phyloP scores from a whole-genome alignment of 2,888 invertebrate species.

The Acleris emargana region DNA sequence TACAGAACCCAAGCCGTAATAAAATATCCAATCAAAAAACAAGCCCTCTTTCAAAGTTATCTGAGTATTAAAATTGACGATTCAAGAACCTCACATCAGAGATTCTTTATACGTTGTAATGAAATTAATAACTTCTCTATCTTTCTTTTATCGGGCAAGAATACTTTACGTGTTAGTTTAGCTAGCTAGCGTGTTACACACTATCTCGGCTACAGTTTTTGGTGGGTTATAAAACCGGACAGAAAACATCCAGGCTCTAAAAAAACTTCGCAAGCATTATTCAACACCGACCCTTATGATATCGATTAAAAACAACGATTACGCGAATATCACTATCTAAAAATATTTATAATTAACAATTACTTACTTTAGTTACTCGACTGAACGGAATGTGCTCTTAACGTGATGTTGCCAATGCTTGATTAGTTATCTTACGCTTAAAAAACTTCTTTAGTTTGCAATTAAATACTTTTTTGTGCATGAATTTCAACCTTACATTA shows the following conservation, averaged over 20 bases:
- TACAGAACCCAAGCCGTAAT: neutral
- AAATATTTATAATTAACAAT: constrained; percentile 59
- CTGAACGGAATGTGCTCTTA: constrained; percentile 80
- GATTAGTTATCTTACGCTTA: constrained; percentile 54
- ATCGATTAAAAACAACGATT: constrained; percentile 47
- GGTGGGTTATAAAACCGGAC: constrained; percentile 22
- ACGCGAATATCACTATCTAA: constrained; percentile 57
- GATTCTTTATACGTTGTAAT: neutral
- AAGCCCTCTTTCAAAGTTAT: neutral
- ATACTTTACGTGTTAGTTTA: constrained; percentile 15
- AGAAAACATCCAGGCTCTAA: constrained; percentile 20
- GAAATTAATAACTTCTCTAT: too few relatives aligned
- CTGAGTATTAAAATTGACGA: neutral
- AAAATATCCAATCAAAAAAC: too few relatives aligned
- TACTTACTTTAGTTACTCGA: constrained; percentile 59
- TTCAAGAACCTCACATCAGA: neutral
- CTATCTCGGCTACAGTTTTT: constrained; percentile 10
- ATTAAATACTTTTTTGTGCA: constrained; percentile 77
- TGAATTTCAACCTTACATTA: constrained; percentile 61
- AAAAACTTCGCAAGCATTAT: constrained; percentile 25
- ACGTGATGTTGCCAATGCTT: constrained; percentile 65
- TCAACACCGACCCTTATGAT: constrained; percentile 30
- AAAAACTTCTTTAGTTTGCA: constrained; percentile 51
- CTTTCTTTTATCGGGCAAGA: constrained; percentile 8
- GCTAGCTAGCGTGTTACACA: constrained; percentile 31